A percentile compares a stretch with the other conserved stretches of the same genome.
These are phyloP conservation scores for Phalacrocorax pelagicus DNA, from an alignment of 2,113 vertebrate genomes.

Conservation along the genomic window DNA sequence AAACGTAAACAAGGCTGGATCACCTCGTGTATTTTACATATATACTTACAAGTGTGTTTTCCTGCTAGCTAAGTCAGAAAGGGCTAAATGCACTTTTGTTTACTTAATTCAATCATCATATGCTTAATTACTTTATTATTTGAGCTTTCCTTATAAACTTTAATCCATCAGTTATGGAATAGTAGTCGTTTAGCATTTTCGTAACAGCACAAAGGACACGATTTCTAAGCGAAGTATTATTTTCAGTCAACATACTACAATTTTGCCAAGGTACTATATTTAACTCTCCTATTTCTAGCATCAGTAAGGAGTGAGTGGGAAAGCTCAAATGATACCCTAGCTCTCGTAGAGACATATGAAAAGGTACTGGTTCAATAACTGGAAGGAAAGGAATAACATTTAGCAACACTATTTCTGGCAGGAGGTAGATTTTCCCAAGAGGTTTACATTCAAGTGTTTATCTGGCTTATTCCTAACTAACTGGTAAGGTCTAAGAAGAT, in stretches of 20 bases:
- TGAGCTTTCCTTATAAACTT: not conserved
- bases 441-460: not conserved
- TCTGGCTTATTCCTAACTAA: not conserved
- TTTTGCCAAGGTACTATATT: not conserved
- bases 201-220: not conserved
- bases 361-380: not conserved
- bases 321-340: not conserved
- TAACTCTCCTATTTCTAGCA: not conserved
- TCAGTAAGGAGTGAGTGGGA: not conserved
- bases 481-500: not conserved
- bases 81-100: not conserved
- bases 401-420: not conserved
- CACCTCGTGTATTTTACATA: not conserved
- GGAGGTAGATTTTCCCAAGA: not conserved
- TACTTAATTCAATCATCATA: not conserved
- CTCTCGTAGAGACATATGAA: not conserved
- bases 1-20: not conserved
- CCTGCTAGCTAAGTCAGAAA: not conserved
- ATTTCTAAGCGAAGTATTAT: not conserved
- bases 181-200: not conserved
- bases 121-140: not conserved
- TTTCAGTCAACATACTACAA: not conserved
- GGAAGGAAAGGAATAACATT: not conserved
- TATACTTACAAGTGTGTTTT: not conserved
- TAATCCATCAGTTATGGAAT: not conserved